Evolutionary conservation across 2,888 invertebrate species (phyloP).

Genomic region (Dusona sp.): DNA sequence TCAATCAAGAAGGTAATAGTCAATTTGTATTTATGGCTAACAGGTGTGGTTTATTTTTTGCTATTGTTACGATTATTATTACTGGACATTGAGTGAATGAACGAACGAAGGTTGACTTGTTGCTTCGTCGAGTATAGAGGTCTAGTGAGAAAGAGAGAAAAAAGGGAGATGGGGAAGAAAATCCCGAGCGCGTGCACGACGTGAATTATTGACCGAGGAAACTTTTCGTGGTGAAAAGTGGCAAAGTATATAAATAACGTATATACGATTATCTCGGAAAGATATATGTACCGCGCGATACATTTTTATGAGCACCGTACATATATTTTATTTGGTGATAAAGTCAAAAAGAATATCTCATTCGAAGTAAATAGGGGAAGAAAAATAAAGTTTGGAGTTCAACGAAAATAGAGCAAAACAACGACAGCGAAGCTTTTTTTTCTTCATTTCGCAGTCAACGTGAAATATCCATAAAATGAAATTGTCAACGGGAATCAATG

Average conservation of each 20-base stretch:
- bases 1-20: not conserved
- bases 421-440: not conserved
- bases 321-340: not conserved
- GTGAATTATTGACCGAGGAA: slow-evolving; percentile 37
- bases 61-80: not conserved
- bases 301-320: not conserved
- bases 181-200: not conserved
- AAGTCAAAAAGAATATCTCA: not conserved
- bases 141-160: not conserved
- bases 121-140: slow-evolving; percentile 7
- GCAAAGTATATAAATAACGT: slow-evolving; percentile 16
- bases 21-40: not conserved
- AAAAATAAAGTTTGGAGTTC: not conserved
- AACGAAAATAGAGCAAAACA: not conserved
- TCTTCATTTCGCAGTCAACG: not conserved
- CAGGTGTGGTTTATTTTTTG: not conserved
- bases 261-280: not conserved
- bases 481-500: slow-evolving; percentile 17
- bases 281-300: not conserved
- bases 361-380: not conserved
- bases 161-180: not conserved
- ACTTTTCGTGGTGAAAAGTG: slow-evolving; percentile 1
- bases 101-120: slow-evolving; percentile 29
- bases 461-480: slow-evolving; percentile 15
- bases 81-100: not conserved